Evolutionary conservation across 2,888 invertebrate species (phyloP), one percentile per base, ranked within the genome.

Genomic region (Harmothoe impar): DNA sequence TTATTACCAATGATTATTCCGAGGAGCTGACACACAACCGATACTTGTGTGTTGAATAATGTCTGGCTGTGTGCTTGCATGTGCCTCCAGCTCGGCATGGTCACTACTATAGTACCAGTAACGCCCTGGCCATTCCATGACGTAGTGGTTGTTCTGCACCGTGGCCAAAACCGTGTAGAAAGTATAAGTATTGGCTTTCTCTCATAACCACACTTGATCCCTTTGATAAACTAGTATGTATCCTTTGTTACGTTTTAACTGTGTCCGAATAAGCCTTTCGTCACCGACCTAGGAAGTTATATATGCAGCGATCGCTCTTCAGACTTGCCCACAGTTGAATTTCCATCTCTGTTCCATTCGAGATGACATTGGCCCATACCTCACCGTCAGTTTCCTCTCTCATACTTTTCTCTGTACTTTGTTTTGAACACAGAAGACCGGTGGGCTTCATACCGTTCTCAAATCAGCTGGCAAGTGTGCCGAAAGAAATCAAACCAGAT

Each of bases 381-480:
- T 62, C 23, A 62, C 62, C 20, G 3, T 62, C 20, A 20, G 23
- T n/a, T 20, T 52, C 54, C 23, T 62, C 62, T 62, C 62, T 3
- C 62, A 7, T 43, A 7, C 43, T 43, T 29, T 77, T 23, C 77
- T 77, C 3, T 77, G 25, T 62, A 62, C 72, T n/a, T 72, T 12
- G 72, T 29, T 72, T 72, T 20, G n/a, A 20, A 62, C 62, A 20
- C 62, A 43, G 43, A 43, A 43, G 62, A 62, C 7, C 72, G 72
- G 72, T 72, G 29, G 72, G 29, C 43, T 43, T 29, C 86, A 56
- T 7, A 29, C 86, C 86, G 17, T 86, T 56, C 86, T 86, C 86
- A 86, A 86, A 86, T 54, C 86, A 56, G 52, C 86, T 86, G 86
- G 86, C 20, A 54, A 86, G 86, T 86, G 86, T 86, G 86, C 86